Evolutionary conservation across 1,140 invertebrate genomes (phyloP), one percentile per base, ranked within the genome.

Genomic region (Rhizoglyphus robini): DNA sequence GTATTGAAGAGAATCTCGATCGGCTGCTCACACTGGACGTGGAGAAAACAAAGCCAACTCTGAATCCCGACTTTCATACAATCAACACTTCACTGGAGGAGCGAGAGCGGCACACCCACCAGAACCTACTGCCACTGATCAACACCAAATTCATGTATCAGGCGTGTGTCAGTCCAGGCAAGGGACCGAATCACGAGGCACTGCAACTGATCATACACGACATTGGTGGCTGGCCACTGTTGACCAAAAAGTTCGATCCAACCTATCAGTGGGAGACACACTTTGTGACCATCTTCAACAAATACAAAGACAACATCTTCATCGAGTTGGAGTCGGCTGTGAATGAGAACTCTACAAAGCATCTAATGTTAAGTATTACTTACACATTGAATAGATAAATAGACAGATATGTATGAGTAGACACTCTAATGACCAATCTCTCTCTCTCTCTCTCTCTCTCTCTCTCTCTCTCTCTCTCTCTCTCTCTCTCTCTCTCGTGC

Each of bases 211-310:
- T 66, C 25, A 20, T 66, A 15, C 15, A 49, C 3, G 13, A 61
- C 20, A 66, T 66, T n/a, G 65, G 65, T n/a, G 65, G 65, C 32
- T 66, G 65, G 65, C 65, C 65, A 31, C 32, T 66, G 29, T 23
- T 66, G 15, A 25, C 29, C 4, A 51, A 51, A 36, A 1, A 18
- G 2, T 46, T 63, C 27, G n/a, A 38, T 49, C 2, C 3, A n/a
- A 13, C 18, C 8, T 64, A 64, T 57, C 29, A 30, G 1, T 64
- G 63, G 63, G 41, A 64, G 25, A 51, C 48, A 2, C 20, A 30
- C n/a, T 51, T 64, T n/a, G 2, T 23, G 20, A 49, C 1, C 1
- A 51, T 64, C 2, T 2, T 64, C 1, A 31, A 47, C n/a, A 1
- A 51, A 2, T 48, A 48, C 27, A 48, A 48, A 20, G 46, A 48